Evolutionary conservation across 2,113 vertebrate species (phyloP).

Genomic region (Phrynosoma platyrhinos): DNA sequence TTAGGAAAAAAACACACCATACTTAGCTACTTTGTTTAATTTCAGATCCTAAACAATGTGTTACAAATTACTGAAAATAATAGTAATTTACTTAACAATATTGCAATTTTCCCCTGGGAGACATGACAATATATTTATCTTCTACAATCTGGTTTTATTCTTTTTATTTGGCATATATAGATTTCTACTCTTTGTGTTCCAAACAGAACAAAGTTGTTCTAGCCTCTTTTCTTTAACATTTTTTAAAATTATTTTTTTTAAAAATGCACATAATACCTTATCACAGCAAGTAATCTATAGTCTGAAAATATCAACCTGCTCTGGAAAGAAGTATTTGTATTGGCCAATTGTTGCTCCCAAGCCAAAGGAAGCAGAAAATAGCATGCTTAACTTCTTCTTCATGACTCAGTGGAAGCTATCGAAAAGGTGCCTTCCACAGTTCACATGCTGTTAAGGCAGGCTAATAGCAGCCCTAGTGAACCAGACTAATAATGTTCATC

Average conservation of each 20-base stretch:
- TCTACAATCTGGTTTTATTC: conserved; percentile 48
- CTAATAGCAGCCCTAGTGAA: not conserved
- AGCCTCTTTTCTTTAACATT: conserved; percentile 9
- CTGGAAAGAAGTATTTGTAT: not conserved
- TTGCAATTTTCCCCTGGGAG: not conserved
- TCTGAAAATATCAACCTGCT: not conserved
- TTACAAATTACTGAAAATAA: not conserved
- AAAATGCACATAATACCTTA: not conserved
- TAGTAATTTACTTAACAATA: conserved; percentile 33
- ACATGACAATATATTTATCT: conserved; percentile 43
- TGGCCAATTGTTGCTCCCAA: not conserved
- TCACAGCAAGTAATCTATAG: conserved; percentile 14
- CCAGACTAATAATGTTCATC: not conserved
- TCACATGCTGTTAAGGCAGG: not conserved
- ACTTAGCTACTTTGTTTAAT: not conserved
- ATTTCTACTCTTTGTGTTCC: conserved; percentile 3
- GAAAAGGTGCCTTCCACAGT: not conserved
- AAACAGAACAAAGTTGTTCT: conserved; percentile 26
- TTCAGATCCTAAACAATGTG: not conserved
- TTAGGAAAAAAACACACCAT: not conserved
- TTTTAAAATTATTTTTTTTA: not conserved
- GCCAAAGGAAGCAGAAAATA: not conserved
- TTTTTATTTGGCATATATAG: conserved; percentile 44
- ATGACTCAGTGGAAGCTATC: not conserved
- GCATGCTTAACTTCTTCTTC: not conserved